Percentiles rank a stretch among this genome's conserved stretches.
phyloP scores from a whole-genome alignment of 2,888 invertebrate species.

The Geophilus truncorum region DNA sequence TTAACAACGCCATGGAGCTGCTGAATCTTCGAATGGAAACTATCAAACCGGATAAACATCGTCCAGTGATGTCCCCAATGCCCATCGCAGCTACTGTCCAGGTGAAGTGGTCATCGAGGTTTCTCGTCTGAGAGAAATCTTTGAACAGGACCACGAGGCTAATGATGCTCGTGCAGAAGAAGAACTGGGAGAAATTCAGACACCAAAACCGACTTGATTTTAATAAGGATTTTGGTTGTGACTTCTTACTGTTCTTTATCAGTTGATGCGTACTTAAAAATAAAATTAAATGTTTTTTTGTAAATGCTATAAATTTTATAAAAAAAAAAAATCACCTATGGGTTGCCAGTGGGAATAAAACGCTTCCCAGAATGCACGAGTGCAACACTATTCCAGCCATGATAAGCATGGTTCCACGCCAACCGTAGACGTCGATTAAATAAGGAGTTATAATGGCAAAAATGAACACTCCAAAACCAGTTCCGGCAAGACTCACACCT shows the following conservation, averaged over 20 bases:
- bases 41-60: background rate
- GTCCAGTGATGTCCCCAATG: slow-evolving; percentile 40
- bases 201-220: background rate
- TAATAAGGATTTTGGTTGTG: background rate
- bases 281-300: too few species aligned
- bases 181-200: slow-evolving; percentile 14
- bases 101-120: slow-evolving; percentile 37
- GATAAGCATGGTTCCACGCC: slow-evolving; percentile 41
- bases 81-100: slow-evolving; percentile 40
- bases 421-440: slow-evolving; percentile 40
- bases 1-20: background rate
- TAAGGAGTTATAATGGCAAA: slow-evolving; percentile 39
- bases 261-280: too few species aligned
- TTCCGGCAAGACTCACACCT: slow-evolving; percentile 40
- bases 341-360: slow-evolving; percentile 30
- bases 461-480: slow-evolving; percentile 41
- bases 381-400: slow-evolving; percentile 28
- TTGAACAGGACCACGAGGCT: slow-evolving; percentile 36
- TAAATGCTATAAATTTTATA: too few species aligned
- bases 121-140: slow-evolving; percentile 39
- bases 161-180: background rate
- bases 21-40: background rate
- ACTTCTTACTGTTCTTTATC: too few species aligned
- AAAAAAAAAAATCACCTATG: too few species aligned
- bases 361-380: background rate